Percentiles rank a stretch among this genome's conserved stretches.
phyloP scores from a whole-genome alignment of 2,797 vertebrate genomes.

The Merluccius polli region DNA sequence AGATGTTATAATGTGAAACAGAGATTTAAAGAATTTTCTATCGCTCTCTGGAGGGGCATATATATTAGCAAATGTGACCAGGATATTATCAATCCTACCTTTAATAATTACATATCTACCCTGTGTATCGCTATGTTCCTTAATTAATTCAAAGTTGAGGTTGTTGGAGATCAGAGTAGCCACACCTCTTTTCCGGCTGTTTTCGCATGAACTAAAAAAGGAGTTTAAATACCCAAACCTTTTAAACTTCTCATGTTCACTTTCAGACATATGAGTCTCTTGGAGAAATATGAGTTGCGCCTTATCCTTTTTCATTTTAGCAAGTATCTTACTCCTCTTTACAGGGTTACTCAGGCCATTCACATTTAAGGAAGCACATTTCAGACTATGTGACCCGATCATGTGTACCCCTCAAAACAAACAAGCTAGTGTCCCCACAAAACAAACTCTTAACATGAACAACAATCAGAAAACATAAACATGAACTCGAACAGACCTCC shows the following conservation, averaged over 20 bases:
- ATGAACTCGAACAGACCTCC: background rate
- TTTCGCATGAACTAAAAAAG: background rate
- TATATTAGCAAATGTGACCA: too few relatives aligned
- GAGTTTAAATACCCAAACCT: slow-evolving; percentile 10
- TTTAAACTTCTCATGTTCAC: slow-evolving; percentile 12
- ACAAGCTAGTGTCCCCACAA: too few relatives aligned
- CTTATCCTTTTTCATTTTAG: too few relatives aligned
- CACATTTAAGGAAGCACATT: slow-evolving; percentile 6
- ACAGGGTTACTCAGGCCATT: slow-evolving; percentile 9
- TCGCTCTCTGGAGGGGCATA: too few relatives aligned
- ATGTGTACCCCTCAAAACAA: background rate
- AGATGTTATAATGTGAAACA: too few relatives aligned
- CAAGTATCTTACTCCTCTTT: too few relatives aligned
- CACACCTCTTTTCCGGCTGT: slow-evolving; percentile 5
- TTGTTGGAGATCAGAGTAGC: slow-evolving; percentile 1
- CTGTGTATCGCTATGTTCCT: slow-evolving; percentile 2
- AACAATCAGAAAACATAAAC: slow-evolving; percentile 2
- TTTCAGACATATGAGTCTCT: slow-evolving; percentile 15
- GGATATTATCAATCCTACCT: slow-evolving; percentile 12
- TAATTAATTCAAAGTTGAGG: slow-evolving; percentile 9
- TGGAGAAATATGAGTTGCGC: too few relatives aligned
- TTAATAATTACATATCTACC: slow-evolving; percentile 20
- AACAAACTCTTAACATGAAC: too few relatives aligned
- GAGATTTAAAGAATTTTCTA: too few relatives aligned
- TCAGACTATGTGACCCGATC: slow-evolving; percentile 12